Base-by-base conservation (phyloP, 2,113 vertebrate species). In the Struthidea cinerea region DNA sequence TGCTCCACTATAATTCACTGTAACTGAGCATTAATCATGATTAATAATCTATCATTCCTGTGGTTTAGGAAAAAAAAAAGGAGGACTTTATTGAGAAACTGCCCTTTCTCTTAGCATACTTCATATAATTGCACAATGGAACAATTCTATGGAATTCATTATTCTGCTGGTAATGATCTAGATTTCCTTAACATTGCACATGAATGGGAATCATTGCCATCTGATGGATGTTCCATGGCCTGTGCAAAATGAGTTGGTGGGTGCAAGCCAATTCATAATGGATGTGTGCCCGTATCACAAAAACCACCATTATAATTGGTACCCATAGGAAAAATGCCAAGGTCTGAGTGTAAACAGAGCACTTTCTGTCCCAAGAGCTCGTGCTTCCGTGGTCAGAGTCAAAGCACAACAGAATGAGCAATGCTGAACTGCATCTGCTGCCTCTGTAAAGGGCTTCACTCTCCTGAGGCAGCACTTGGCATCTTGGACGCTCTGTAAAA, bases 261-360 rank as follows among this genome's bases (percentile, higher is more conserved):
- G 96, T 89, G 69, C 41, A 84, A 94, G 95, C 94, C 96, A 97
- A 92, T 41, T 96, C 79, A 84, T 84, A 89, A 90, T 92, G 93
- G 90, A 93, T 71, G 59, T 65, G 68, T 95, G 93, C 96, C 96
- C 93, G 15, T 84, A 92, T 75, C 86, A 94, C 68, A 93, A 89
- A 95, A 94, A 93, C 16, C 83, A 92, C 73, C 46, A 55, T 87
- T 96, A 86, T 93, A 93, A 95, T 93, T 94, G 89, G 88, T 84
- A 93, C 49, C 92, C 76, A 86, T 37, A 90, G 96, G 90, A 96
- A 89, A 78, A 84, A 73, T 55, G 90, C 96, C 93, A 96, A 89
- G 73, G 32, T 46, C 84, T 94, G 83, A 89, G 65, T 65, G 84
- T 92, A 96, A 95, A 94, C 89, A 93, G 90, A 95, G 69, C 80